Evolutionary conservation across 1,140 invertebrate species (phyloP), one percentile per base, ranked within the genome.

Genomic region (Pseudomyrmex gracilis): DNA sequence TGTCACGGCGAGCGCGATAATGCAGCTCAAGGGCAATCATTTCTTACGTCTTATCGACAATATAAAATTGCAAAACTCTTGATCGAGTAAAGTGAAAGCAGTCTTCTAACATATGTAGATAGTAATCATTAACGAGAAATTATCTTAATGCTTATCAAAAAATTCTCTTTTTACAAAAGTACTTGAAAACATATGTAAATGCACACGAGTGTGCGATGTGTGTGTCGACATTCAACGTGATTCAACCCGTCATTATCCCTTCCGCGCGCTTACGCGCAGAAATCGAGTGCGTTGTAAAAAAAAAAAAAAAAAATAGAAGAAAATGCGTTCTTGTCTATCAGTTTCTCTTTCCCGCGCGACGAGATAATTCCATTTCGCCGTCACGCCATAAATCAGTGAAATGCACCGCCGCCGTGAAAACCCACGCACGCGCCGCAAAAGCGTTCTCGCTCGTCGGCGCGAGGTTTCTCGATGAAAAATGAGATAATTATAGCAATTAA

Each of bases 341-440:
- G 43, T 80, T 80, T 80, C 76, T 80, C 66, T 70, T 71, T 57
- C 0, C 43, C 43, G 70, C 53, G 57, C 17, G 13, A 71, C 64
- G 20, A 78, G 53, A 70, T 80, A 80, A 60, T 80, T 20, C 53
- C 12, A 60, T 58, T 80, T 80, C 43, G 43, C 53, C 67, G 67
- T 12, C 43, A 43, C 58, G 53, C n/a, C 67, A 58, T 60, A 80
- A 80, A 71, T 80, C 66, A 67, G 53, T 3, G 15, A 58, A 80
- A 80, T 12, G 20, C 43, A 58, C 1, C 20, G 34, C 17, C 53
- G 34, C 34, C 34, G 20, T 43, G 43, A 71, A 80, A 80, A 78
- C 15, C 10, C 24, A 68, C 17, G 15, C 24, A 57, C 43, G 20
- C 51, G 58, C 47, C 47, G 64, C 51, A 57, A 78, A 24, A 70